Evolutionary conservation across 2,888 invertebrate genomes (phyloP).

Genomic region (Myathropa florea): DNA sequence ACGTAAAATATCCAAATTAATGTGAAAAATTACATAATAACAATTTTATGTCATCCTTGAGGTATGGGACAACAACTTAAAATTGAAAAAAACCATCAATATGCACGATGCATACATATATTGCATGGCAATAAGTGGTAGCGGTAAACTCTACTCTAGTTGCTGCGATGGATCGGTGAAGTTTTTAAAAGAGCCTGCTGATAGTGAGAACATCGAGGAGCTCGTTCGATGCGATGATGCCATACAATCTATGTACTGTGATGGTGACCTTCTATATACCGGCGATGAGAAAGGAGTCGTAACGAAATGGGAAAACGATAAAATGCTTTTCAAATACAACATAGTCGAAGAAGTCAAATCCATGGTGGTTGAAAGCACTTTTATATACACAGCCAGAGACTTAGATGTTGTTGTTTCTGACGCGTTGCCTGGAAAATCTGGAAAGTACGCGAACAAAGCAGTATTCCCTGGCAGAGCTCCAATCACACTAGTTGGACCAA

Average conservation of each 20-base stretch:
- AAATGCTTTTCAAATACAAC: constrained; percentile 79
- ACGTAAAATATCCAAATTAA: constrained; percentile 73
- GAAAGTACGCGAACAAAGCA: constrained; percentile 79
- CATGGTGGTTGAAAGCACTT: constrained; percentile 76
- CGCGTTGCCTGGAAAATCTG: constrained; percentile 76
- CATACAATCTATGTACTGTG: constrained; percentile 78
- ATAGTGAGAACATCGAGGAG: constrained; percentile 74
- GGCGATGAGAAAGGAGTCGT: constrained; percentile 80
- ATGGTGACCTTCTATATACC: constrained; percentile 77
- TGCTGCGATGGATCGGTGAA: constrained; percentile 80
- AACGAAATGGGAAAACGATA: constrained; percentile 79
- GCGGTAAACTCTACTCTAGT: constrained; percentile 79
- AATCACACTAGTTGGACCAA: constrained; percentile 77
- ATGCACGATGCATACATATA: constrained; percentile 79
- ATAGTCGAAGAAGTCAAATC: constrained; percentile 80
- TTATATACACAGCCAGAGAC: constrained; percentile 79
- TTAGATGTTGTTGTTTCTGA: constrained; percentile 79
- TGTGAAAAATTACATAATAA: background rate
- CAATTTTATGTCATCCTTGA: constrained; percentile 58
- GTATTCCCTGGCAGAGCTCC: constrained; percentile 79
- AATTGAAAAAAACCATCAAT: constrained; percentile 76
- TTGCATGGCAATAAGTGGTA: constrained; percentile 77
- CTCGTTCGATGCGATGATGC: constrained; percentile 77
- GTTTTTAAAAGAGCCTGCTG: constrained; percentile 77
- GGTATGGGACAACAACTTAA: constrained; percentile 79